A percentile compares a stretch with the other conserved stretches of the same genome.
phyloP scores from a whole-genome alignment of 2,113 vertebrate genomes.

The Typhlomys cinereus region DNA sequence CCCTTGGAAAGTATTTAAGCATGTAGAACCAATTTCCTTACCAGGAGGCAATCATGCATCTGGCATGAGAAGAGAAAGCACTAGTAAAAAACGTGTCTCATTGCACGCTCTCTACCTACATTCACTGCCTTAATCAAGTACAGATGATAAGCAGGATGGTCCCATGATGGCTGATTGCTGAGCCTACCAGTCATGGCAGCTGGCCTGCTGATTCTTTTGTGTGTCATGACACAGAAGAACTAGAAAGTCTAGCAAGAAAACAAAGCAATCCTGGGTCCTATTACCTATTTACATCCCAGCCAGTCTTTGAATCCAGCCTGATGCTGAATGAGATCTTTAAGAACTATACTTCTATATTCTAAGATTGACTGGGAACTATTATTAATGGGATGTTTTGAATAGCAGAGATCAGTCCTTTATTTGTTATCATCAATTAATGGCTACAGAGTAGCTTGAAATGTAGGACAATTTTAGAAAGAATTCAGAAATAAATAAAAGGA shows the following conservation, averaged over 20 bases:
- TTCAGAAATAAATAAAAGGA: not conserved
- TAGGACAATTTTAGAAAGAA: not conserved
- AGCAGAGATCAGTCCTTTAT: not conserved
- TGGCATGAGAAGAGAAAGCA: conserved; percentile 23
- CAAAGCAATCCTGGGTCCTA: conserved; percentile 40
- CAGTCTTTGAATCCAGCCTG: not conserved
- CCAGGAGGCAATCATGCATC: conserved; percentile 56
- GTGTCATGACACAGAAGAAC: conserved; percentile 36
- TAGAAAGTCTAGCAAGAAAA: conserved; percentile 42
- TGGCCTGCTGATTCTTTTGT: conserved; percentile 38
- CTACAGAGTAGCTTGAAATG: not conserved
- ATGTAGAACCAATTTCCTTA: conserved; percentile 62
- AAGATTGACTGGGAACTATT: not conserved
- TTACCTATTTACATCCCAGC: conserved; percentile 40
- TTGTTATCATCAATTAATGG: conserved; percentile 15
- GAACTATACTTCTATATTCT: not conserved
- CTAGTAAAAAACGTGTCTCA: conserved; percentile 23
- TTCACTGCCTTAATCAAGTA: conserved; percentile 1
- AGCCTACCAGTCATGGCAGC: conserved; percentile 29
- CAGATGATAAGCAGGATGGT: not conserved
- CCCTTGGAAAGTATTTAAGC: conserved; percentile 63
- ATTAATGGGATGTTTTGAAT: not conserved
- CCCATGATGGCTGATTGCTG: conserved; percentile 38
- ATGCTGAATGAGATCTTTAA: not conserved
- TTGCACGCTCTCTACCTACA: not conserved